Base-by-base conservation (phyloP, 2,797 vertebrate species). In the Pachyuromys duprasi region DNA sequence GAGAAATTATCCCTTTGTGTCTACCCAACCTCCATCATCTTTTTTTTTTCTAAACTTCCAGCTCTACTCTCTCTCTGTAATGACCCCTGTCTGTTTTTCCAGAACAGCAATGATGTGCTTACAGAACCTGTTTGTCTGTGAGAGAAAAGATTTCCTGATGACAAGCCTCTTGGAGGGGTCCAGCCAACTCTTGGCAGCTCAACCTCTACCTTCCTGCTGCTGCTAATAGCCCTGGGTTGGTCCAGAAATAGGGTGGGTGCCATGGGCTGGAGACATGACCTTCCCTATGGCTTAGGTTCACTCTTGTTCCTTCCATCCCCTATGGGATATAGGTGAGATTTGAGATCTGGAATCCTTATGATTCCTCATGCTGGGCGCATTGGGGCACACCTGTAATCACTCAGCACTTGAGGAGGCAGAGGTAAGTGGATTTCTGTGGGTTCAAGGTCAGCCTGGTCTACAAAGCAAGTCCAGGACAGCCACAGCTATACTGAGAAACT, bases 71-170 rank as follows among this genome's bases (percentile, higher is more conserved):
- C 17, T 89, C 86, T 95, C 90, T 39, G 22, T 74, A 42, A 63
- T 49, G 94, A 95, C 83, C 80, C 60, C 7, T 84, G 63, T 95
- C 70, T 86, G 49, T 92, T 96, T 95, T 89, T 62, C 79, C 49
- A 95, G 92, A 95, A 84, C 45, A 69, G 36, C 22, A 70, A 63
- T 63, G 76, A 91, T 22, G 70, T 89, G 89, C 94, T 94, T 87
- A 91, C 79, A 94, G 86, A 86, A 92, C 36, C 80, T 80, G 69
- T 33, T 76, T 70, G 18, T 78, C 76, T 90, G 72, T 36, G 72
- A 95, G 42, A 75, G 91, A 36, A 89, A 91, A 86, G 65, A 81
- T 60, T 95, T 91, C 74, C 75, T 24, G 28, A 55, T 42, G 88
- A 92, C 53, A 82, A 86, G 79, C 53, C 31, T 74, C 75, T 1